A percentile compares a stretch with the other conserved stretches of the same genome.
Evolutionary conservation across 2,113 vertebrate species (phyloP).

Genomic region (Perognathus longimembris): DNA sequence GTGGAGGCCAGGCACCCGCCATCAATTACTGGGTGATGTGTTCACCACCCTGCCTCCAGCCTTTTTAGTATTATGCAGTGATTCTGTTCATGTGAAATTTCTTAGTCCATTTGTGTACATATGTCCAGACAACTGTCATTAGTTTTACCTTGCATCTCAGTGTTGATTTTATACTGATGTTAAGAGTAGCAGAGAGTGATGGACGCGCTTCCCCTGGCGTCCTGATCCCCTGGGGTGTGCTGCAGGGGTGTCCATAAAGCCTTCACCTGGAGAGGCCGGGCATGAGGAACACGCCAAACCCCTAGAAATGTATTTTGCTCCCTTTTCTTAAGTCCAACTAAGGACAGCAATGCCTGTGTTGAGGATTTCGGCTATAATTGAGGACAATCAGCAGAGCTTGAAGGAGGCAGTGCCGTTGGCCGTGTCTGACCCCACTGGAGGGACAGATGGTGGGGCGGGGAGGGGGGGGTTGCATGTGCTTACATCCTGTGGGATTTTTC

Average conservation of each 20-base stretch:
- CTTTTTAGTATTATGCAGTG: constrained; percentile 56
- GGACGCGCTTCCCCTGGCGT: constrained; percentile 10
- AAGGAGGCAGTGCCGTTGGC: constrained; percentile 48
- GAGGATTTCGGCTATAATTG: constrained; percentile 44
- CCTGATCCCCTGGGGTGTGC: no score
- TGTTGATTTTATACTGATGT: constrained; percentile 75
- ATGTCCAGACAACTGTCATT: constrained; percentile 68
- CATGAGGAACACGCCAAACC: neutral
- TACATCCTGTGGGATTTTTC: constrained; percentile 63
- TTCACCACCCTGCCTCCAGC: constrained; percentile 61
- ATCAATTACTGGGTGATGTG: constrained; percentile 22
- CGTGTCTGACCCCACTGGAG: constrained; percentile 65
- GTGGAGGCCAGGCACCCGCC: no score
- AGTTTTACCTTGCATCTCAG: constrained; percentile 75
- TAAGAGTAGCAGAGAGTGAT: neutral
- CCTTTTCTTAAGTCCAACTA: constrained; percentile 57
- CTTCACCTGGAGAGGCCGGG: no score
- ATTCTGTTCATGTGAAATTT: constrained; percentile 65
- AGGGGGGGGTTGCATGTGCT: neutral
- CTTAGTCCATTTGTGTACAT: constrained; percentile 71
- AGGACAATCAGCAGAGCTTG: constrained; percentile 74
- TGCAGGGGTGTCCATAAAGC: no score
- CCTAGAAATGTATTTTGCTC: constrained; percentile 61
- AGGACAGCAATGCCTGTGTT: constrained; percentile 24
- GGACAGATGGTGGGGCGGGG: neutral